Conservation (phyloP, 1,140 invertebrate genomes). For the Hycleus phaleratus region DNA sequence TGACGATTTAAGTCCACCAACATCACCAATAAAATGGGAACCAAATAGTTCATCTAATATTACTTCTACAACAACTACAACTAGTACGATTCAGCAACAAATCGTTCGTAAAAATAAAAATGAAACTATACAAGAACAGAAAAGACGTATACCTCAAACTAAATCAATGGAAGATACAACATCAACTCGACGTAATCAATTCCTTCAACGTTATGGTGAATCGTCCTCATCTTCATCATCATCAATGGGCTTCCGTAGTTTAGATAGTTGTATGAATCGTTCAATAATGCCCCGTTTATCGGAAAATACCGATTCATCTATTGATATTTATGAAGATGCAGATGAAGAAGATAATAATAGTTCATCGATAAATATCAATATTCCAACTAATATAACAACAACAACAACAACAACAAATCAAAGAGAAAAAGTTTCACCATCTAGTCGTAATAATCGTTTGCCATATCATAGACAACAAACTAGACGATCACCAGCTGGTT, state of each 20-base stretch:
- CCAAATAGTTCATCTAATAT: background rate
- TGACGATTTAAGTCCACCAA: slow-evolving; percentile 48
- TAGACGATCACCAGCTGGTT: slow-evolving; percentile 44
- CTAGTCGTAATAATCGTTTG: slow-evolving; percentile 34
- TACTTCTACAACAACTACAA: slow-evolving; percentile 19
- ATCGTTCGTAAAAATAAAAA: slow-evolving; percentile 4
- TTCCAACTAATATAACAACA: slow-evolving; percentile 3
- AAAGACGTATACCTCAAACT: slow-evolving; percentile 43
- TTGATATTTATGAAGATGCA: slow-evolving; percentile 50
- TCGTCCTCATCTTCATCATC: slow-evolving; percentile 49
- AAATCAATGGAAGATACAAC: slow-evolving; percentile 51
- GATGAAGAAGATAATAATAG: slow-evolving; percentile 49
- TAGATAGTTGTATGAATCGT: slow-evolving; percentile 45
- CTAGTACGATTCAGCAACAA: slow-evolving; percentile 9
- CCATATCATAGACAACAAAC: slow-evolving; percentile 36
- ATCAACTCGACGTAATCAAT: slow-evolving; percentile 43
- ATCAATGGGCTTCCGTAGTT: slow-evolving; percentile 49
- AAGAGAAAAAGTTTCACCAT: slow-evolving; percentile 42
- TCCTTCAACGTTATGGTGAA: slow-evolving; percentile 46
- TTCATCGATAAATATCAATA: slow-evolving; percentile 41
- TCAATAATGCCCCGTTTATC: slow-evolving; percentile 46
- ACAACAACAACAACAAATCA: slow-evolving; percentile 11
- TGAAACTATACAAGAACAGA: slow-evolving; percentile 25
- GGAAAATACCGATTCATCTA: slow-evolving; percentile 51
- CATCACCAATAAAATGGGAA: slow-evolving; percentile 40